Base-by-base conservation (phyloP, 2,113 vertebrate genomes). In the Amphiprion ocellaris region DNA sequence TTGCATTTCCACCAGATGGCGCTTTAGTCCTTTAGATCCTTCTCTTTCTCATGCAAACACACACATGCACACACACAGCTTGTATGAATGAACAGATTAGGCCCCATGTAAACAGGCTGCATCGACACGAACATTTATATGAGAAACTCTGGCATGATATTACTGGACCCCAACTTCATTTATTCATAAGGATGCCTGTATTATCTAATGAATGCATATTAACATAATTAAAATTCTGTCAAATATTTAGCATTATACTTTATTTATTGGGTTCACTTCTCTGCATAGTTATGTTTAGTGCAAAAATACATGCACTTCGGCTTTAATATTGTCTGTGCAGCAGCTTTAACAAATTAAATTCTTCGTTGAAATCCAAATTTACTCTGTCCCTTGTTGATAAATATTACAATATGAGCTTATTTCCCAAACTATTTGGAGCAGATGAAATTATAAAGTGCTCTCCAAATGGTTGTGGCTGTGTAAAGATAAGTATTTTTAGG, bases 1-100 rank as follows among this genome's bases (percentile, higher is more conserved):
- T 33, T 54, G 0, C n/a, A 33, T 39, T 39, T 64, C 90, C 94
- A 93, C 89, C 91, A 95, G 95, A 95, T 95, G 94, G 95, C 81
- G 93, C 92, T 92, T 92, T 90, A 91, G 93, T 78, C 90, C 93
- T 94, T 88, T 65, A 81, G 77, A 92, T 92, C 49, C 50, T 30
- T 37, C 46, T 67, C 41, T 62, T 26, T 47, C 24, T 44, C 41
- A 55, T 33, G 65, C 33, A 71, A 63, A 58, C 50, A 30, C 50
- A 60, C 54, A 59, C 55, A 69, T 37, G 54, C 55, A 74, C 39
- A 69, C 63, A 76, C 55, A 71, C 55, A 85, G 16, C 7, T 61
- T 74, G 70, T 66, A 69, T 81, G 82, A 89, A 83, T 88, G 83
- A 89, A 86, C 69, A 75, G 80, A 90, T 77, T 63, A 76, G 66